Conservation (phyloP, 2,113 vertebrate genomes). For the Tyto alba region DNA sequence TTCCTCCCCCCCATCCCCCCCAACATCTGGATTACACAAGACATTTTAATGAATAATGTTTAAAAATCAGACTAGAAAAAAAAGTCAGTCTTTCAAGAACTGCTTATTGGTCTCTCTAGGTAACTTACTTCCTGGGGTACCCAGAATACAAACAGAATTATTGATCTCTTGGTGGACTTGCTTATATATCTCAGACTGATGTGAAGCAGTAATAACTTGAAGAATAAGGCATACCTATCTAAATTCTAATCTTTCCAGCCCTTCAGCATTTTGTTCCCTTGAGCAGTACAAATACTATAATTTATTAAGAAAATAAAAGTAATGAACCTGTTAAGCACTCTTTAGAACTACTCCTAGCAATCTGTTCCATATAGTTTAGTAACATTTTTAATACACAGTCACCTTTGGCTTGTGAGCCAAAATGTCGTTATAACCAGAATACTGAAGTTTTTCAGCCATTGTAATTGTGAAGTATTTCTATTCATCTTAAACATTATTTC, state of each 20-base stretch:
- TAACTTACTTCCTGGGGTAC: neutral
- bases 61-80: neutral
- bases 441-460: neutral
- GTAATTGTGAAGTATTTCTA: neutral
- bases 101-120: neutral
- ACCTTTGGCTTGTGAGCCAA: neutral
- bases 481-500: neutral
- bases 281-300: neutral
- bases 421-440: neutral
- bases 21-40: neutral
- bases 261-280: neutral
- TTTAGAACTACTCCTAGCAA: neutral
- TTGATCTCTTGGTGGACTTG: neutral
- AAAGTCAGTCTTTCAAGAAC: accelerated
- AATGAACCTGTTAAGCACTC: neutral
- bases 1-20: no score
- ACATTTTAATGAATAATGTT: neutral
- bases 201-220: neutral
- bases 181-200: neutral
- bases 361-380: neutral
- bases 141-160: neutral
- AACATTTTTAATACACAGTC: neutral
- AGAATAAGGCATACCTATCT: neutral
- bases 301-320: neutral
- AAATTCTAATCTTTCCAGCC: neutral